These are phyloP conservation scores for Oryzias celebensis DNA, from an alignment of 2,113 vertebrate species.

Conservation along the genomic window DNA sequence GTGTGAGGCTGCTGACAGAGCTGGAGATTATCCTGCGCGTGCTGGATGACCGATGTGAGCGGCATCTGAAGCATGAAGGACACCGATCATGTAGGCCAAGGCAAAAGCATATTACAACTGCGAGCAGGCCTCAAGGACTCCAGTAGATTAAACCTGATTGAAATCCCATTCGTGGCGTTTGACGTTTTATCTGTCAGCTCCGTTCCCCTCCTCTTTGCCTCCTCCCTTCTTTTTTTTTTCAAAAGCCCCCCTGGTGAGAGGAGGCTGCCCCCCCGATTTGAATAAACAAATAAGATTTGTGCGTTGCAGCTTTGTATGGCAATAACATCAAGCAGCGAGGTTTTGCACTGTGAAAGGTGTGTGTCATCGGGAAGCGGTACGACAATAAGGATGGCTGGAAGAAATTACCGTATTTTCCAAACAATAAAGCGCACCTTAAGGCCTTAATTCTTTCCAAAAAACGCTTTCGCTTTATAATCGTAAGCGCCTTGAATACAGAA, in stretches of 20 bases:
- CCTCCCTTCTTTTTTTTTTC: conserved; percentile 12
- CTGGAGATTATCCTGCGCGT: conserved; percentile 60
- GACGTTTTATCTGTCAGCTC: conserved; percentile 37
- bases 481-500: no score
- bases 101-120: conserved; percentile 54
- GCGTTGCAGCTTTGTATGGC: conserved; percentile 42
- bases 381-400: conserved; percentile 6
- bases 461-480: no score
- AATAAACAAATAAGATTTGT: conserved; percentile 54
- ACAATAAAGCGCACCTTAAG: no score
- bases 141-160: conserved; percentile 76
- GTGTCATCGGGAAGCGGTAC: neutral
- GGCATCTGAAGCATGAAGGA: conserved; percentile 67
- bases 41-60: conserved; percentile 50
- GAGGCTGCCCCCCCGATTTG: conserved; percentile 6
- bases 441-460: no score
- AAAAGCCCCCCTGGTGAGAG: conserved; percentile 31
- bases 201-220: conserved; percentile 7
- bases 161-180: conserved; percentile 74
- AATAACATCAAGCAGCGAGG: conserved; percentile 47
- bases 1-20: conserved; percentile 28
- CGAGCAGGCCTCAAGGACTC: conserved; percentile 67
- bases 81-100: conserved; percentile 47
- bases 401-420: no score
- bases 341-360: conserved; percentile 36